Evolutionary conservation across 2,797 vertebrate species (phyloP), one percentile per base, ranked within the genome.

Genomic region (Pseudomugil tenellus): DNA sequence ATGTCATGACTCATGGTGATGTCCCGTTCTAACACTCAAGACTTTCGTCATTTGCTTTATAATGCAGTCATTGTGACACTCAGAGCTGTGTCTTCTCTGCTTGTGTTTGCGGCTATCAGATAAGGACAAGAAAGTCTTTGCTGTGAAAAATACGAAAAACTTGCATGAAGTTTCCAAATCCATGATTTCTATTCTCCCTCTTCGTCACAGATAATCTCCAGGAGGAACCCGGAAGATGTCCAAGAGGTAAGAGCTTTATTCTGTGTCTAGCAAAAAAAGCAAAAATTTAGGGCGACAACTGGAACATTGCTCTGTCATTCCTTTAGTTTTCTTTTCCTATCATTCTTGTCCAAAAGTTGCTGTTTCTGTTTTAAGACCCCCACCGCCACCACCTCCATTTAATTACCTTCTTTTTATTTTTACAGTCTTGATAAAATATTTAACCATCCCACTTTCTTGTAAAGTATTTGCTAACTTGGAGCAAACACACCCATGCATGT

Each of bases 211-310:
- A 96, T 97, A 76, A 96, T 99, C 92, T 99, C 97, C 65, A 95
- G 97, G 82, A 97, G 93, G 92, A 98, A 94, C 83, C 97, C 96
- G 53, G 97, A 99, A 72, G 97, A 98, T 86, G 95, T 99, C 78
- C 97, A 98, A 91, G 97, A 99, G 97, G 98, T 99, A 94, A 96
- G 87, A 69, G 25, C 4, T 41, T 1, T 16, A 34, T n/a, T 0
- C 3, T 46, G 25, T 49, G n/a, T n/a, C n/a, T n/a, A n/a, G n/a
- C n/a, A n/a, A n/a, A n/a, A n/a, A n/a, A n/a, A n/a, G n/a, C n/a
- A n/a, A n/a, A n/a, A n/a, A n/a, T n/a, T n/a, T n/a, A n/a, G n/a
- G n/a, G n/a, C n/a, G n/a, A n/a, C n/a, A n/a, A n/a, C n/a, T n/a
- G n/a, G n/a, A n/a, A n/a, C n/a, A n/a, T n/a, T n/a, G n/a, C n/a